Percentiles rank a stretch among this genome's conserved stretches.
Evolutionary conservation across 1,140 invertebrate species (phyloP).

Genomic region (Sweltsa coloradensis): DNA sequence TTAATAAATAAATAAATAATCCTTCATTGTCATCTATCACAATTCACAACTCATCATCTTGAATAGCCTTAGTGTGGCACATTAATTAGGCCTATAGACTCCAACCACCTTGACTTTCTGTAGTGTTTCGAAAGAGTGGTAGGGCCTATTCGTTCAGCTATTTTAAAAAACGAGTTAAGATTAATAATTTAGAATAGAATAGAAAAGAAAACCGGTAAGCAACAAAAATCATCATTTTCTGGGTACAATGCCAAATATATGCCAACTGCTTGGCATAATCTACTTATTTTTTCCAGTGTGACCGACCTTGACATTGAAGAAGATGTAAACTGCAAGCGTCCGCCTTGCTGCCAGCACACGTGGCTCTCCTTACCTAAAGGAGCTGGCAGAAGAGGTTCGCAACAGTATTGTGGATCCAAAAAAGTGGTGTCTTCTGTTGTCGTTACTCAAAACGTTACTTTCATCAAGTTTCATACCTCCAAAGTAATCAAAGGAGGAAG

Average conservation of each 20-base stretch:
- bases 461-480: slow-evolving; percentile 10
- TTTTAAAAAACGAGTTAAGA: background rate
- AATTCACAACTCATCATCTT: too few species aligned
- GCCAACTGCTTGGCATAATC: background rate
- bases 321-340: background rate
- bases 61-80: too few species aligned
- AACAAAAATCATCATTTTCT: background rate
- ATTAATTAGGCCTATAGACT: too few species aligned
- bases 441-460: background rate
- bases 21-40: too few species aligned
- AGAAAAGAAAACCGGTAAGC: background rate
- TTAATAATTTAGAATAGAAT: background rate
- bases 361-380: slow-evolving; percentile 10
- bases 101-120: too few species aligned
- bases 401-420: slow-evolving; percentile 7
- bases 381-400: background rate
- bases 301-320: slow-evolving; percentile 10
- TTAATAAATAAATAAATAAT: too few species aligned
- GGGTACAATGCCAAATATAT: background rate
- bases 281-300: background rate
- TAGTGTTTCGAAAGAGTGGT: background rate
- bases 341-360: slow-evolving; percentile 5
- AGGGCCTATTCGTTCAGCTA: background rate
- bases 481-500: slow-evolving; percentile 8
- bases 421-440: too few species aligned